These are phyloP conservation scores for Onychomys arenicola DNA, from an alignment of 2,797 vertebrate genomes.

Conservation along the genomic window DNA sequence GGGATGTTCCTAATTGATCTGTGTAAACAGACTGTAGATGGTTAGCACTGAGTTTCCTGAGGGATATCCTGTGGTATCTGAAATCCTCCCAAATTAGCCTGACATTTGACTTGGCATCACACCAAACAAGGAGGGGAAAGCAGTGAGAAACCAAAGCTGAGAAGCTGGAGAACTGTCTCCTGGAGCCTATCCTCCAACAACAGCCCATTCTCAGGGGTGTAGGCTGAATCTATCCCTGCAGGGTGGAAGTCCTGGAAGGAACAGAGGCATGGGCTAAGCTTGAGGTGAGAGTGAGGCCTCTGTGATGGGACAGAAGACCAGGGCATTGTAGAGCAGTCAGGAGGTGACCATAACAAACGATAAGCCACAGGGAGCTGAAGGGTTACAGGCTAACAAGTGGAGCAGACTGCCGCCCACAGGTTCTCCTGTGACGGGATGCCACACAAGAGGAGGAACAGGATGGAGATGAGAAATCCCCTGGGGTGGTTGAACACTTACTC, in stretches of 20 bases:
- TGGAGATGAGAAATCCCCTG: background rate
- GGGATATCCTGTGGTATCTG: background rate
- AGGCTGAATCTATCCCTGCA: background rate
- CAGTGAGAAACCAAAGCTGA: background rate
- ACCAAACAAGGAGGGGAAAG: background rate
- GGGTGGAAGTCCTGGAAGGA: background rate
- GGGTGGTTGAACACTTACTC: background rate
- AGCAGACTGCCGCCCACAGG: background rate
- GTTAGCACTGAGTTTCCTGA: background rate
- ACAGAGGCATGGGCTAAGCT: background rate
- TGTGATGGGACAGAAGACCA: background rate
- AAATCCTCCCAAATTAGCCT: background rate
- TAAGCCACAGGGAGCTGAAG: background rate
- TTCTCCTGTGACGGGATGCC: background rate
- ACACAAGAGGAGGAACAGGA: background rate
- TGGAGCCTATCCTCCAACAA: background rate
- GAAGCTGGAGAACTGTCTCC: background rate
- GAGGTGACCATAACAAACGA: background rate
- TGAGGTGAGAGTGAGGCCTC: background rate
- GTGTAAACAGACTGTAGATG: background rate
- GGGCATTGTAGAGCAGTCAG: background rate
- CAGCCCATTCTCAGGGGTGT: background rate
- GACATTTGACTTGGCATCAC: background rate
- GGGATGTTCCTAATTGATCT: background rate
- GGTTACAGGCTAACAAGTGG: background rate